Conservation (phyloP, 1,140 invertebrate species). For the Venustaconcha ellipsiformis region DNA sequence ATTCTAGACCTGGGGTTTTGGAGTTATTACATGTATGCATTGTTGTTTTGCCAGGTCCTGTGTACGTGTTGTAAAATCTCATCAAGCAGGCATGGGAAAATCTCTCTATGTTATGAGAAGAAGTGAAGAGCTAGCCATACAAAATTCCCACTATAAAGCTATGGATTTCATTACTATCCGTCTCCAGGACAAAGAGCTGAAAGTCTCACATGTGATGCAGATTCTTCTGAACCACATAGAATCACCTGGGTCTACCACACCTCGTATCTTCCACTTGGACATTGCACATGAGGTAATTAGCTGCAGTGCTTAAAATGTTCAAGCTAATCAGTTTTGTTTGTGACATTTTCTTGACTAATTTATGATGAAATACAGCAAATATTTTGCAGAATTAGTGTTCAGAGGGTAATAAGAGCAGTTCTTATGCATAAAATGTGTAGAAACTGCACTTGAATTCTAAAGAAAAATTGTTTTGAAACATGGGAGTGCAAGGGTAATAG, state of each 20-base stretch:
- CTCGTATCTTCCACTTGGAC: slow-evolving; percentile 56
- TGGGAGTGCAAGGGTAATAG: too few relatives aligned
- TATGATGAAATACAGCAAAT: too few relatives aligned
- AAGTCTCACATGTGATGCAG: slow-evolving; percentile 33
- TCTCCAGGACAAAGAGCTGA: slow-evolving; percentile 45
- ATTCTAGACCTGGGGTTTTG: too few relatives aligned
- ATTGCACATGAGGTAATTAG: slow-evolving; percentile 48
- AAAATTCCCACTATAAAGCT: neutral
- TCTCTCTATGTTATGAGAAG: slow-evolving; percentile 37
- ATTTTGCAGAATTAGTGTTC: too few relatives aligned
- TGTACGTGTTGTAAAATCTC: slow-evolving; percentile 49
- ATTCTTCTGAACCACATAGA: slow-evolving; percentile 40
- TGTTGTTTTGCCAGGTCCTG: slow-evolving; percentile 4
- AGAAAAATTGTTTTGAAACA: too few relatives aligned
- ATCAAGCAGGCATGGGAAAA: slow-evolving; percentile 52
- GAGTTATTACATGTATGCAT: too few relatives aligned
- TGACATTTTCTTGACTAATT: too few relatives aligned
- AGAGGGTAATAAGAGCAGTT: too few relatives aligned
- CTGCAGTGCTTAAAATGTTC: too few relatives aligned
- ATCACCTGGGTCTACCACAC: slow-evolving; percentile 28
- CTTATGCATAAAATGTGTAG: too few relatives aligned
- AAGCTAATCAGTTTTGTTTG: too few relatives aligned
- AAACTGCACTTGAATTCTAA: too few relatives aligned
- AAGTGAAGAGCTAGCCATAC: slow-evolving; percentile 20
- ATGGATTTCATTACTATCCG: slow-evolving; percentile 40